Conservation (phyloP, 1,140 invertebrate species). For the Drosophila cardini region DNA sequence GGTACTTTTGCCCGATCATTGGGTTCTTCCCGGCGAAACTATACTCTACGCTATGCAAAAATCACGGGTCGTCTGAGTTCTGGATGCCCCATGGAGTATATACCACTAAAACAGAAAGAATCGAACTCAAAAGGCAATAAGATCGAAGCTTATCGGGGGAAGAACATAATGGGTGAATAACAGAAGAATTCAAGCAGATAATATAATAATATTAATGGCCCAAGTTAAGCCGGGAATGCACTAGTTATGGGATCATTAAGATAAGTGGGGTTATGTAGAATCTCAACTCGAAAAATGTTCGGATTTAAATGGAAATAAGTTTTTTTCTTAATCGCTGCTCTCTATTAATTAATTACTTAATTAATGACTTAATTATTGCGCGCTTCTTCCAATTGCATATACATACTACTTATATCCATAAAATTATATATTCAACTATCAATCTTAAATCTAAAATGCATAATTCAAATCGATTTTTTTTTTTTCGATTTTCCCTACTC, state of each 20-base stretch:
- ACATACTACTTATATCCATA: too few species aligned
- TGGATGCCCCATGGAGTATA: neutral
- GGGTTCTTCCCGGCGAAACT: conserved; percentile 35
- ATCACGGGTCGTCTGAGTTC: neutral
- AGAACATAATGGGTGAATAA: conserved; percentile 7
- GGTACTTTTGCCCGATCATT: conserved; percentile 14
- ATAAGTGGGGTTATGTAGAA: too few species aligned
- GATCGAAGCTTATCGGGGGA: neutral
- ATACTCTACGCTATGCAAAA: conserved; percentile 18
- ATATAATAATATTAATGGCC: too few species aligned
- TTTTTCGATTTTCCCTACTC: neutral
- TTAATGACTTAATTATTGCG: conserved; percentile 7
- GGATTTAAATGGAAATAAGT: too few species aligned
- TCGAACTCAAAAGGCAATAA: too few species aligned
- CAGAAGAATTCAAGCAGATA: neutral
- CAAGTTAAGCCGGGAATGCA: too few species aligned
- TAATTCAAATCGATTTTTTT: conserved; percentile 12
- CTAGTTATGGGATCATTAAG: too few species aligned
- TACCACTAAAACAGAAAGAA: too few species aligned
- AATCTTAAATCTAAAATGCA: conserved; percentile 24
- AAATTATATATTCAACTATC: conserved; percentile 4
- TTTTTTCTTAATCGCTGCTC: neutral
- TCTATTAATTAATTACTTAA: neutral
- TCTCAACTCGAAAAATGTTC: too few species aligned
- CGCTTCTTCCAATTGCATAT: conserved; percentile 1